A percentile compares a stretch with the other conserved stretches of the same genome.
phyloP scores from a whole-genome alignment of 1,140 invertebrate genomes.

The Octopus bimaculoides region DNA sequence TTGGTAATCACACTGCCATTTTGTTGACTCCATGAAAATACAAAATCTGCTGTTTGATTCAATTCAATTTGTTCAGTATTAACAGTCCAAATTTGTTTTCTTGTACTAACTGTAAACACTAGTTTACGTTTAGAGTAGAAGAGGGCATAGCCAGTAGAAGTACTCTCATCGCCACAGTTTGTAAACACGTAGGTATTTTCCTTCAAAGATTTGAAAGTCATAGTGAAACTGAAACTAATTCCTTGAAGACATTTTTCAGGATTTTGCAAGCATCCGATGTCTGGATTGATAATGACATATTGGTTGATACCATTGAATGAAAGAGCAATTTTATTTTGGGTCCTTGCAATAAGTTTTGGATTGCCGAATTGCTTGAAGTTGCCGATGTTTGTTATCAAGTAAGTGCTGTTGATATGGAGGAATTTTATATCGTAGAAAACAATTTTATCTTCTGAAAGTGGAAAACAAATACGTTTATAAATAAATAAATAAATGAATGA shows the following conservation, averaged over 20 bases:
- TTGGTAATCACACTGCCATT: slow-evolving; percentile 29
- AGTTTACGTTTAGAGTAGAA: slow-evolving; percentile 23
- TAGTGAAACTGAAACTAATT: slow-evolving; percentile 29
- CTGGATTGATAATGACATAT: slow-evolving; percentile 22
- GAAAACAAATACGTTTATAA: too few species aligned
- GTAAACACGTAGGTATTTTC: slow-evolving; percentile 39
- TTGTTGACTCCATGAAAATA: slow-evolving; percentile 37
- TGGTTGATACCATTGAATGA: slow-evolving; percentile 31
- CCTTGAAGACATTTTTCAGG: slow-evolving; percentile 31
- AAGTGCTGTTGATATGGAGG: background rate
- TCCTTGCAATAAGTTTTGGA: background rate
- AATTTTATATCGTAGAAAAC: background rate
- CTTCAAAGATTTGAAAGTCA: slow-evolving; percentile 25
- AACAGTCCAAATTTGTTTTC: slow-evolving; percentile 34
- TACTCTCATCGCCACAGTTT: slow-evolving; percentile 32
- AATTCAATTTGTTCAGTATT: slow-evolving; percentile 16
- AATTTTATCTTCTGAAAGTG: background rate
- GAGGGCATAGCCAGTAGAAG: slow-evolving; percentile 33
- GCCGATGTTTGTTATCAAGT: background rate
- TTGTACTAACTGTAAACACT: slow-evolving; percentile 31
- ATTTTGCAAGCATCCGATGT: slow-evolving; percentile 25
- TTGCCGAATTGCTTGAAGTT: background rate
- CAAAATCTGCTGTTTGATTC: slow-evolving; percentile 24
- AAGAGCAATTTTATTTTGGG: slow-evolving; percentile 9
- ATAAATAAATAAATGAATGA: too few species aligned